Evolutionary conservation across 2,888 invertebrate species (phyloP).

Genomic region (Crocallis elinguaria): DNA sequence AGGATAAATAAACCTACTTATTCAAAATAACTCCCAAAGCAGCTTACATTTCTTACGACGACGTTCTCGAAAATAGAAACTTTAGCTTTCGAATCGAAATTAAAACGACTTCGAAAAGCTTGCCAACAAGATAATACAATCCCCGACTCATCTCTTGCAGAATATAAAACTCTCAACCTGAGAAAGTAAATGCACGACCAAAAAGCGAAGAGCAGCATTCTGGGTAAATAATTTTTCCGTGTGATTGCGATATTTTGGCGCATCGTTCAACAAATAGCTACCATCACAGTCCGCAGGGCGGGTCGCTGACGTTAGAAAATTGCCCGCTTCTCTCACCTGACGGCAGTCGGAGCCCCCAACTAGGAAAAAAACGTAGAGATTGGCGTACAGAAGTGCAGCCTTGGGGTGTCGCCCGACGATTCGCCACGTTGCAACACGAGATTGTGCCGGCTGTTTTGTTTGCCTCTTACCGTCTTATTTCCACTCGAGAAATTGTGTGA

Average conservation of each 20-base stretch:
- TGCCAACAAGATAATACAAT: slow-evolving; percentile 81
- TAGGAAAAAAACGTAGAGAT: slow-evolving; percentile 76
- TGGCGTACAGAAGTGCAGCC: slow-evolving; percentile 71
- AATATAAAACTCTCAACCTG: slow-evolving; percentile 73
- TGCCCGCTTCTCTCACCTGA: slow-evolving; percentile 53
- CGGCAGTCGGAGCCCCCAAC: slow-evolving; percentile 46
- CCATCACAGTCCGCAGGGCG: slow-evolving; percentile 75
- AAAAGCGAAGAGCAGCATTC: slow-evolving; percentile 77
- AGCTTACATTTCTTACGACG: slow-evolving; percentile 21
- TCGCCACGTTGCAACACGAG: slow-evolving; percentile 79
- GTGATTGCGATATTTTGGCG: slow-evolving; percentile 82
- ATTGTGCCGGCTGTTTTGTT: slow-evolving; percentile 81
- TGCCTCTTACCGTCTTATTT: slow-evolving; percentile 80
- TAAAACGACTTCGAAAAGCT: slow-evolving; percentile 70
- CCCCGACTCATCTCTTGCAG: slow-evolving; percentile 69
- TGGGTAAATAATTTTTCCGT: slow-evolving; percentile 79
- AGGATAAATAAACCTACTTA: slow-evolving; percentile 21
- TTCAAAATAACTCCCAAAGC: slow-evolving; percentile 13
- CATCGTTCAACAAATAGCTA: slow-evolving; percentile 80
- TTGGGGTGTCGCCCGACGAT: slow-evolving; percentile 75
- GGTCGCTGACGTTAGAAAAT: slow-evolving; percentile 77
- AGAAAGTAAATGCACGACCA: slow-evolving; percentile 75
- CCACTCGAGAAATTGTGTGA: slow-evolving; percentile 71
- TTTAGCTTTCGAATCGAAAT: slow-evolving; percentile 65
- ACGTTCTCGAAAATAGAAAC: slow-evolving; percentile 31